A percentile compares a stretch with the other conserved stretches of the same genome.
phyloP scores from a whole-genome alignment of 2,888 invertebrate genomes.

The Epistrophe grossulariae region DNA sequence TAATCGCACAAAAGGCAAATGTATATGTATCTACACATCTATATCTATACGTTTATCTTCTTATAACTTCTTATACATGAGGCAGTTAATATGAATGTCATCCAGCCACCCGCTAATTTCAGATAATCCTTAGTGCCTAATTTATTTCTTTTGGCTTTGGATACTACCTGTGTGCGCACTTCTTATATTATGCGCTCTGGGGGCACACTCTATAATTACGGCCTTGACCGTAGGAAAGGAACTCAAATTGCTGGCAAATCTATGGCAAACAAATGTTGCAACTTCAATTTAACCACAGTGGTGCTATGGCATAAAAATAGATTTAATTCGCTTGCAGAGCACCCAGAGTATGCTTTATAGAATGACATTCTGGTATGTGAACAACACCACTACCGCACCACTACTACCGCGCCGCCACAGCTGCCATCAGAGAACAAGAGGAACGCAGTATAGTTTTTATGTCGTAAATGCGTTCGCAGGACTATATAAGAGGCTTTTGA shows the following conservation, averaged over 20 bases:
- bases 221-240: conserved; percentile 39
- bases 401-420: background rate
- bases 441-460: conserved; percentile 48
- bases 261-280: conserved; percentile 71
- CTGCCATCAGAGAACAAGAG: background rate
- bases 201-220: conserved; percentile 52
- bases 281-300: conserved; percentile 11
- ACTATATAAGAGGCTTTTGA: conserved; percentile 65
- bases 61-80: too few species aligned
- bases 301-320: conserved; percentile 60
- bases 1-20: conserved; percentile 58
- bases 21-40: background rate
- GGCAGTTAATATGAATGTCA: conserved; percentile 65
- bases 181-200: background rate
- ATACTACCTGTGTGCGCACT: background rate
- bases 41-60: background rate
- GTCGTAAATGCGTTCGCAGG: conserved; percentile 61
- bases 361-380: conserved; percentile 53
- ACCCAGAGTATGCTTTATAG: conserved; percentile 5
- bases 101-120: conserved; percentile 72
- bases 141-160: conserved; percentile 34
- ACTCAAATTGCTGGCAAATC: conserved; percentile 41
- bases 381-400: background rate
- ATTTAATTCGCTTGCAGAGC: conserved; percentile 57
- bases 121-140: conserved; percentile 59